Base-by-base conservation (phyloP, 2,113 vertebrate species). In the Callipepla squamata region DNA sequence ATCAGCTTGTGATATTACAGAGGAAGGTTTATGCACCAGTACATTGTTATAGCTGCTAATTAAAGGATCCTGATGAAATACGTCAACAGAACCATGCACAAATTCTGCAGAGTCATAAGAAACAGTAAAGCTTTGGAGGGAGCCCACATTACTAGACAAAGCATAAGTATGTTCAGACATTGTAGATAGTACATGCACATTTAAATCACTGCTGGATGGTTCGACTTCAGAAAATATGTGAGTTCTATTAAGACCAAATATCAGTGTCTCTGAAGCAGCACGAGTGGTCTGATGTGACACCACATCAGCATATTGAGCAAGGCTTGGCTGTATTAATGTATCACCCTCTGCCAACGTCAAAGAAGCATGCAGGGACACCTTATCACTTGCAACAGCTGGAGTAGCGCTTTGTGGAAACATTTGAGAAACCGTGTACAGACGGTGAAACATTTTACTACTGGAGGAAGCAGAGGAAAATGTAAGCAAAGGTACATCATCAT, bases 401-500 rank as follows among this genome's bases (percentile, higher is more conserved):
- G 97, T 85, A 93, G 93, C 85, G 92, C 93, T 97, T 98, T 97
- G 97, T 74, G 97, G 97, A 96, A 97, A 98, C 97, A 97, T 96
- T 51, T 97, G 97, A 96, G 97, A 98, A 92, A 96, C 97, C 92
- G 97, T 97, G 95, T 97, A 97, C 93, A 96, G 94, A 96, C 91
- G 97, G 95, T 59, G 97, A 95, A 97, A 97, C 97, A 96, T 91
- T 97, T 97, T 97, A 97, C 98, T 98, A 98, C 97, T 94, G 97
- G 95, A 98, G 96, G 97, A 98, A 96, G 97, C 97, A 95, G 98
- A 98, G 96, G 97, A 97, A 95, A 98, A 98, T 97, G 98, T 97
- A 97, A 98, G 98, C 97, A 98, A 98, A 97, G 97, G 96, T 92
- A 98, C 91, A 95, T 97, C 98, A 95, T 97, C 98, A 98, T 95